Evolutionary conservation across 2,888 invertebrate species (phyloP).

Genomic region (Lamproptera curius): DNA sequence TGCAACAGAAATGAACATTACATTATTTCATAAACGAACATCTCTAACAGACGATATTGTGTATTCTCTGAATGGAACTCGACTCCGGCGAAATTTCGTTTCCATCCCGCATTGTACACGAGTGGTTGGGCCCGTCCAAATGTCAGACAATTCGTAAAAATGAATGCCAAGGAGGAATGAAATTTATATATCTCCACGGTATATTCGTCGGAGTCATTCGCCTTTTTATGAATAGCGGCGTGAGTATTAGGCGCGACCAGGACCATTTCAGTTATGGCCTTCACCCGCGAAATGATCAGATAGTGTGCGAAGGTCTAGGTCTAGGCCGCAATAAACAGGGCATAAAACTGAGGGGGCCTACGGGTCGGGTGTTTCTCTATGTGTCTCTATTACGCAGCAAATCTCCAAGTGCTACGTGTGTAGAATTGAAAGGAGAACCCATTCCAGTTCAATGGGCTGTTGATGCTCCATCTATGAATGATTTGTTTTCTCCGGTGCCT

Average conservation of each 20-base stretch:
- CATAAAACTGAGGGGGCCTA: conserved; percentile 36
- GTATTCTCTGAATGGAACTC: neutral
- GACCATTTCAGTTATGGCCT: conserved; percentile 23
- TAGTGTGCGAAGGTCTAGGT: conserved; percentile 39
- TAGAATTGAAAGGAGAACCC: conserved; percentile 23
- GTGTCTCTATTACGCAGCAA: conserved; percentile 27
- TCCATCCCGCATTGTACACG: neutral
- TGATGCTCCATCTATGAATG: conserved; percentile 9
- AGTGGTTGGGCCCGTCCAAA: conserved; percentile 6
- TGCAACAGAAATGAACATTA: too few relatives aligned
- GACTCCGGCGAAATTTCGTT: neutral
- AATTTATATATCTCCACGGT: conserved; percentile 13
- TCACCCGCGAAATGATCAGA: conserved; percentile 39
- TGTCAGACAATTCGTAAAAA: conserved; percentile 15
- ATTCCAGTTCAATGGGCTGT: conserved; percentile 6
- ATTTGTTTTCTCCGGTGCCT: conserved; percentile 1
- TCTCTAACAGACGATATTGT: neutral
- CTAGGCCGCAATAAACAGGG: conserved; percentile 58
- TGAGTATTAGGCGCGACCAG: conserved; percentile 19
- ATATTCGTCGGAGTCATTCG: conserved; percentile 8
- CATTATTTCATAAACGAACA: too few relatives aligned
- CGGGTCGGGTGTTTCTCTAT: conserved; percentile 15
- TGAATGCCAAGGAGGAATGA: conserved; percentile 12
- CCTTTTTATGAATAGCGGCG: conserved; percentile 22
- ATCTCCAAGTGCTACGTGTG: conserved; percentile 32